phyloP scores from a whole-genome alignment of 2,797 vertebrate genomes.

The Lagodon rhomboides region DNA sequence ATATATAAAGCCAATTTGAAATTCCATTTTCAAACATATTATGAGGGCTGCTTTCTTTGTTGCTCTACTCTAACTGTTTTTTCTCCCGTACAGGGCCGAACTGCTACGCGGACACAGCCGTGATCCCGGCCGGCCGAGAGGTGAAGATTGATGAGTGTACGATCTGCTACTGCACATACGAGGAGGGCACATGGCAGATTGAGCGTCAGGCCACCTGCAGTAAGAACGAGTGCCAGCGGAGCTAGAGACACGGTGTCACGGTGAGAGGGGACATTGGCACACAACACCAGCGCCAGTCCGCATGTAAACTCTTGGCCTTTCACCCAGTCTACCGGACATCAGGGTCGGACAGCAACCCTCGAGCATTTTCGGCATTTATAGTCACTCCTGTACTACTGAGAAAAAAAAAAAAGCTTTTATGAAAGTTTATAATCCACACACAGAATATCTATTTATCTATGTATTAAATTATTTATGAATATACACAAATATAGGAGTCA shows the following conservation, averaged over 20 bases:
- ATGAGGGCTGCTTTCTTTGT: constrained; percentile 3
- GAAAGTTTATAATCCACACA: constrained; percentile 86
- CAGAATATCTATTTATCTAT: constrained; percentile 90
- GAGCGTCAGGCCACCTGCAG: constrained; percentile 98
- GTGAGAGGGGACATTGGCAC: constrained; percentile 44
- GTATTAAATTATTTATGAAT: constrained; percentile 83
- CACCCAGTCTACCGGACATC: constrained; percentile 70
- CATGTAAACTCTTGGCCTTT: constrained; percentile 73
- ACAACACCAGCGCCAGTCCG: constrained; percentile 51
- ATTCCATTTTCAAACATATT: constrained; percentile 29
- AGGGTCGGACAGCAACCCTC: constrained; percentile 66
- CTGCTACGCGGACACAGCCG: constrained; percentile 95
- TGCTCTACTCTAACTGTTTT: constrained; percentile 19
- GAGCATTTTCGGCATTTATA: constrained; percentile 74
- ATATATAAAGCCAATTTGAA: constrained; percentile 26
- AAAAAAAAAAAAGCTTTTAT: constrained; percentile 81
- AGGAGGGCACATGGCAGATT: constrained; percentile 97
- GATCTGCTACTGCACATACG: constrained; percentile 98
- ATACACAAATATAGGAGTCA: constrained; percentile 72
- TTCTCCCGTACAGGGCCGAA: constrained; percentile 90
- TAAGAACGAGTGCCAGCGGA: constrained; percentile 95
- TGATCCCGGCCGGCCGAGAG: constrained; percentile 97
- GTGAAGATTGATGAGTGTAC: constrained; percentile 98
- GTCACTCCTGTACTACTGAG: constrained; percentile 71
- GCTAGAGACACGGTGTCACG: constrained; percentile 84